These are phyloP conservation scores for Leucophenga varia DNA, from an alignment of 1,140 invertebrate genomes.

Conservation along the genomic window DNA sequence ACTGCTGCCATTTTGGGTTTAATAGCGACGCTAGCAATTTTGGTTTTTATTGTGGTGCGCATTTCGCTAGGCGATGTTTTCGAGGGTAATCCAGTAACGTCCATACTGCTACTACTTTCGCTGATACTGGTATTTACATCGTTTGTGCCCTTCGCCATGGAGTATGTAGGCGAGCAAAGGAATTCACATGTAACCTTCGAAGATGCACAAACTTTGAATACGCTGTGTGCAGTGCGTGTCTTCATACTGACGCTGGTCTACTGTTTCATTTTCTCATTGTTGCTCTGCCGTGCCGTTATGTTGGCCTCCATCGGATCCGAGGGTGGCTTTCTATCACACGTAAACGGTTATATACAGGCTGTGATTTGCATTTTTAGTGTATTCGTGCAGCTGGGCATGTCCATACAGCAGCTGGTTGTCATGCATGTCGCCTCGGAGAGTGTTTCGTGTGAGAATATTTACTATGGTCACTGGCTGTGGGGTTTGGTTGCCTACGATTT, in stretches of 20 bases:
- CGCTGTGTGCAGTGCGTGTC: constrained; percentile 47
- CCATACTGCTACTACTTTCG: constrained; percentile 56
- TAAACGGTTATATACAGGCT: constrained; percentile 63
- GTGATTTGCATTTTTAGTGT: constrained; percentile 62
- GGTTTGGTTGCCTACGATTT: constrained; percentile 60
- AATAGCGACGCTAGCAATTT: constrained; percentile 57
- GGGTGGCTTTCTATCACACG: constrained; percentile 63
- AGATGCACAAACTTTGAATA: constrained; percentile 45
- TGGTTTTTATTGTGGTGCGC: constrained; percentile 57
- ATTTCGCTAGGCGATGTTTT: constrained; percentile 57
- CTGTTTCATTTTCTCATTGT: constrained; percentile 60
- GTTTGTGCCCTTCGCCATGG: constrained; percentile 62
- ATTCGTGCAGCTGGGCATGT: constrained; percentile 60
- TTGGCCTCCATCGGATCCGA: constrained; percentile 62
- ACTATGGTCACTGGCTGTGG: constrained; percentile 54
- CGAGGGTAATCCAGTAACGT: constrained; percentile 59
- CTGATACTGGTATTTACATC: constrained; percentile 60
- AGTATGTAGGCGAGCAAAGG: constrained; percentile 49
- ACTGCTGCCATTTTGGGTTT: constrained; percentile 58
- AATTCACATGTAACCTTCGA: constrained; percentile 52
- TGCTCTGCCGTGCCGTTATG: constrained; percentile 62
- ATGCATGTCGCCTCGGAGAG: constrained; percentile 52
- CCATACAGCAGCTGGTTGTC: constrained; percentile 55
- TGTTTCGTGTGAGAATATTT: constrained; percentile 56
- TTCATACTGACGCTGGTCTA: constrained; percentile 60